Evolutionary conservation across 53 echinoderm and acorn worm species (phyloP).

Genomic region (Echinarachnius parma): DNA sequence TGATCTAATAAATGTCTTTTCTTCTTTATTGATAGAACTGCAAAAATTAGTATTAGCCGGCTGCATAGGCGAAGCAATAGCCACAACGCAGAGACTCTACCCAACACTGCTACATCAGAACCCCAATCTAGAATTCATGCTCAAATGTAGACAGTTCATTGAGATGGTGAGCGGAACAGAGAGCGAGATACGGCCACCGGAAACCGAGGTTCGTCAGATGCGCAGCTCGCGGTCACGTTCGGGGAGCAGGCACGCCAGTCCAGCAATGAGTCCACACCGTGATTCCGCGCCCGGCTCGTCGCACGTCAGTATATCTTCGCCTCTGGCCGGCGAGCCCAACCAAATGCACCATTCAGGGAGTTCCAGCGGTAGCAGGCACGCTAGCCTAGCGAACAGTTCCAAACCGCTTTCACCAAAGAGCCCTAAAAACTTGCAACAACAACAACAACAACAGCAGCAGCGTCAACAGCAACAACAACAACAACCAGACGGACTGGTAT

Average conservation of each 20-base stretch:
- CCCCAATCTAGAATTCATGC: slow-evolving; percentile 94
- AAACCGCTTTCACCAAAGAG: slow-evolving; percentile 44
- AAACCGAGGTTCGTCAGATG: slow-evolving; percentile 70
- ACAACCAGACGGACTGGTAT: slow-evolving; percentile 35
- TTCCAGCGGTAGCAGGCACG: slow-evolving; percentile 26
- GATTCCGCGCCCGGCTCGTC: slow-evolving; percentile 54
- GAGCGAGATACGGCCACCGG: slow-evolving; percentile 75
- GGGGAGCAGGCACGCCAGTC: slow-evolving; percentile 83
- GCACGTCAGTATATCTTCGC: slow-evolving; percentile 56
- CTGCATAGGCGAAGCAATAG: slow-evolving; percentile 95
- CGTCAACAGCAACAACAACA: slow-evolving; percentile 20
- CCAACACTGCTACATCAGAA: slow-evolving; percentile 83
- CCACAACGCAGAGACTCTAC: slow-evolving; percentile 95
- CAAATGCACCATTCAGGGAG: slow-evolving; percentile 43
- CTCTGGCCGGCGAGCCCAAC: slow-evolving; percentile 39
- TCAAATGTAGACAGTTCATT: slow-evolving; percentile 98
- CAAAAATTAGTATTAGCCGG: slow-evolving; percentile 93
- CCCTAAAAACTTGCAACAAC: slow-evolving; percentile 37
- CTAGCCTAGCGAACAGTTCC: slow-evolving; percentile 29
- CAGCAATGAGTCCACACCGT: slow-evolving; percentile 92
- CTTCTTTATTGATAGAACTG: slow-evolving; percentile 69
- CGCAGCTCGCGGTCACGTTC: slow-evolving; percentile 72
- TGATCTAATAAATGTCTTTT: too few species aligned
- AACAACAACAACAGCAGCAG: slow-evolving; percentile 14
- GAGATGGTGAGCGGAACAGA: slow-evolving; percentile 99